Percentiles rank a stretch among this genome's conserved stretches.
These are phyloP conservation scores for Calephelis perditalis DNA, from an alignment of 2,888 invertebrate species.

Conservation along the genomic window DNA sequence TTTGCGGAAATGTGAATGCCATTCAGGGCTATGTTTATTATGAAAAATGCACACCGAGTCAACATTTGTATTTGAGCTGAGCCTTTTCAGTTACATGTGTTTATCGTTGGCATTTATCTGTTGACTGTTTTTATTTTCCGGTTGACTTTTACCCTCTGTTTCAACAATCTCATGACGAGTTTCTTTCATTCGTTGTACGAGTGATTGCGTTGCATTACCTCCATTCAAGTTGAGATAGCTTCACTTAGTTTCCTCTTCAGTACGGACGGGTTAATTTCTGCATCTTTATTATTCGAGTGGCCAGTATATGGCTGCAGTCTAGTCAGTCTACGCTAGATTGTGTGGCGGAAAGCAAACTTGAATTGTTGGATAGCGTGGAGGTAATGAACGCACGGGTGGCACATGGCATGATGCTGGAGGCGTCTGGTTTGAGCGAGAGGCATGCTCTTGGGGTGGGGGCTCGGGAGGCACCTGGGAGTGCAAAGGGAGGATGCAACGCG, in stretches of 20 bases:
- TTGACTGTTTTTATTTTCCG: conserved; percentile 76
- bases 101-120: conserved; percentile 77
- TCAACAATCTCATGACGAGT: conserved; percentile 66
- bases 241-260: conserved; percentile 76
- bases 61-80: conserved; percentile 57
- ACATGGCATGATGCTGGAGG: conserved; percentile 66
- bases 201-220: conserved; percentile 70
- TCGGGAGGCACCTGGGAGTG: conserved; percentile 36
- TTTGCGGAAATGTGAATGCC: conserved; percentile 1
- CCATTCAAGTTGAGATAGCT: conserved; percentile 74
- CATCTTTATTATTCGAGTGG: conserved; percentile 78
- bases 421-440: conserved; percentile 67
- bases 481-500: conserved; percentile 56
- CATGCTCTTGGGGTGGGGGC: conserved; percentile 36
- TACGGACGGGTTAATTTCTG: conserved; percentile 73
- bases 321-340: conserved; percentile 73
- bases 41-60: conserved; percentile 36
- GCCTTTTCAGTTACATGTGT: conserved; percentile 68
- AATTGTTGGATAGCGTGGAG: conserved; percentile 75
- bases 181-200: conserved; percentile 72
- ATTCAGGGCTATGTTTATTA: conserved; percentile 9
- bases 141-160: conserved; percentile 76
- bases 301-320: conserved; percentile 58
- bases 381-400: conserved; percentile 76
- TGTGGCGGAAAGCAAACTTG: conserved; percentile 76